Evolutionary conservation across 2,797 vertebrate genomes (phyloP).

Genomic region (Silurus aristotelis): DNA sequence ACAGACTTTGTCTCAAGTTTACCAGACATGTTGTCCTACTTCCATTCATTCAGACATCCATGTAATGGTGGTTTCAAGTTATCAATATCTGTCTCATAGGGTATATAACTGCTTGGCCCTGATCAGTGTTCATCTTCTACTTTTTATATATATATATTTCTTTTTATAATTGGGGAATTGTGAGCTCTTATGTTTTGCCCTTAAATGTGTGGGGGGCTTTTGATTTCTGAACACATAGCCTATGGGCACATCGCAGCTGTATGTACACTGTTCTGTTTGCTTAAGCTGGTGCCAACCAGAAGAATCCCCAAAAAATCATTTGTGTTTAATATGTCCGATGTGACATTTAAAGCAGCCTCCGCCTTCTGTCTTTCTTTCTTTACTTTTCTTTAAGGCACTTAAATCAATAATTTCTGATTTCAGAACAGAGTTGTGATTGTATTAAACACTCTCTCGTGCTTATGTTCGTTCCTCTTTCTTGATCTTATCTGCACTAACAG

Average conservation of each 20-base stretch:
- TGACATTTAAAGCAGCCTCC: not conserved
- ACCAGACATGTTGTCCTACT: not conserved
- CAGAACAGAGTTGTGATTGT: not conserved
- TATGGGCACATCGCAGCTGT: not conserved
- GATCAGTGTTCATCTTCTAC: not conserved
- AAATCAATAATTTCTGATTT: not conserved
- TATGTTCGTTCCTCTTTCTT: not conserved
- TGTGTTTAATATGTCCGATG: not conserved
- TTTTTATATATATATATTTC: not conserved
- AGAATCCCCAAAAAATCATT: not conserved
- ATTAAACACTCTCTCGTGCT: not conserved
- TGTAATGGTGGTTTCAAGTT: not conserved
- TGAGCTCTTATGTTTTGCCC: not conserved
- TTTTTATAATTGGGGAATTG: not conserved
- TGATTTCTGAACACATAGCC: not conserved
- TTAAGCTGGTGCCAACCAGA: not conserved
- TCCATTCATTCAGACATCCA: not conserved
- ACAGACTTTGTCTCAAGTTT: not conserved
- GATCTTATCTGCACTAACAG: conserved; percentile 47
- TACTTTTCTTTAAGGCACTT: not conserved
- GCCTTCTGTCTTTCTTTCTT: not conserved
- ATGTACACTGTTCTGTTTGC: conserved; percentile 27
- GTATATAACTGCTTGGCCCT: not conserved
- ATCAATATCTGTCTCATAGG: not conserved
- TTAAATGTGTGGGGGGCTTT: not conserved